Evolutionary conservation across 2,888 invertebrate genomes (phyloP).

Genomic region (Agapetus fuscipes): DNA sequence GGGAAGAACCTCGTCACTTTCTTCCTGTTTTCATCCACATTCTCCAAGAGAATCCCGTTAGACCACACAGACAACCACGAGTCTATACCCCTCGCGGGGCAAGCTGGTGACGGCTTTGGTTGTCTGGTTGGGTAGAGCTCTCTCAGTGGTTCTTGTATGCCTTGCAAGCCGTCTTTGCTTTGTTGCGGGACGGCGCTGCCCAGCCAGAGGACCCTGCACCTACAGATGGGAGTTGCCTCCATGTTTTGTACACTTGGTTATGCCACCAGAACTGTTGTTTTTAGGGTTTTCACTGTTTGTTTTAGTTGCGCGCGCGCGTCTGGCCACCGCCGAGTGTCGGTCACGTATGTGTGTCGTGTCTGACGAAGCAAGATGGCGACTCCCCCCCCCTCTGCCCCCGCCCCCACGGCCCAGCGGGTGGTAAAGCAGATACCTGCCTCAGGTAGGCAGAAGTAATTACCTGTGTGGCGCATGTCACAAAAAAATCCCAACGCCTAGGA

Average conservation of each 20-base stretch:
- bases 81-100: constrained; percentile 83
- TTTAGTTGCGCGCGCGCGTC: constrained; percentile 2
- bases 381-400: constrained; percentile 7
- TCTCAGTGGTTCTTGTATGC: constrained; percentile 92
- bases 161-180: constrained; percentile 95
- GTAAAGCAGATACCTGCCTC: constrained; percentile 5
- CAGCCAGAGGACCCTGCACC: constrained; percentile 92
- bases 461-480: too few relatives aligned
- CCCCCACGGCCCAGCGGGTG: not conserved
- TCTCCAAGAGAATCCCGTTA: constrained; percentile 89
- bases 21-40: constrained; percentile 91
- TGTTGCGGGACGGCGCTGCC: constrained; percentile 95
- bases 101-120: constrained; percentile 47
- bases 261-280: too few relatives aligned
- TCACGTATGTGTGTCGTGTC: constrained; percentile 12
- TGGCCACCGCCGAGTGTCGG: constrained; percentile 3
- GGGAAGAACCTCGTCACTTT: constrained; percentile 93
- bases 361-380: constrained; percentile 13
- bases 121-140: constrained; percentile 95
- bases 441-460: too few relatives aligned
- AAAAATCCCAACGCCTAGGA: too few relatives aligned
- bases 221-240: constrained; percentile 90
- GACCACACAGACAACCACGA: constrained; percentile 97
- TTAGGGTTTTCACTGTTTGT: not conserved
- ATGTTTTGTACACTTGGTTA: too few relatives aligned